Evolutionary conservation across 2,888 invertebrate species (phyloP).

Genomic region (Philereme transversata): DNA sequence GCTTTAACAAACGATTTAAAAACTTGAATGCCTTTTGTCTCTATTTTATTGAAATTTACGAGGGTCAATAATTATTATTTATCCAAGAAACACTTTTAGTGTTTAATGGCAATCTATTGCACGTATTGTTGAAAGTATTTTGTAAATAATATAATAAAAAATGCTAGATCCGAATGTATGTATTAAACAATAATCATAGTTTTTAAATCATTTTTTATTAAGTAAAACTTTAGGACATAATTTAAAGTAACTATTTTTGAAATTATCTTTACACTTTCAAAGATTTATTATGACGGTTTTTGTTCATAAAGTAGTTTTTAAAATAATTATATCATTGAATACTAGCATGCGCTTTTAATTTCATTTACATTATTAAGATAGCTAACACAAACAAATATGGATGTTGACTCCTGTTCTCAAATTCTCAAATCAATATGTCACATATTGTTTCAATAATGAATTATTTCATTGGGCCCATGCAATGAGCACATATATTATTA

Average conservation of each 20-base stretch:
- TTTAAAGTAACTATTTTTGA: background rate
- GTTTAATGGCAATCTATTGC: background rate
- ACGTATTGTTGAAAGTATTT: background rate
- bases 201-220: background rate
- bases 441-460: conserved; percentile 17
- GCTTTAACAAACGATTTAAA: conserved; percentile 8
- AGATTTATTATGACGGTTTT: conserved; percentile 10
- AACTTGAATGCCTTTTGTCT: conserved; percentile 6
- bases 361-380: background rate
- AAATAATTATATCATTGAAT: conserved; percentile 15
- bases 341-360: background rate
- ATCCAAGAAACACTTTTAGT: background rate
- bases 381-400: background rate
- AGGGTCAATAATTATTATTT: background rate
- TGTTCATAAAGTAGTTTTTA: conserved; percentile 5
- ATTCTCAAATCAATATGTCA: background rate
- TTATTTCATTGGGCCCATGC: conserved; percentile 8
- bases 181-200: background rate
- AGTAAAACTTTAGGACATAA: background rate
- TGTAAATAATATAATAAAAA: background rate
- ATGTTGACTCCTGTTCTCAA: conserved; percentile 6
- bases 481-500: too few species aligned
- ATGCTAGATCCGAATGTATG: background rate
- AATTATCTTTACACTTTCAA: conserved; percentile 1
- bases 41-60: background rate